A percentile compares a stretch with the other conserved stretches of the same genome.
Conservation (phyloP, 2,888 invertebrate species). For the Cremastinae sp. region DNA sequence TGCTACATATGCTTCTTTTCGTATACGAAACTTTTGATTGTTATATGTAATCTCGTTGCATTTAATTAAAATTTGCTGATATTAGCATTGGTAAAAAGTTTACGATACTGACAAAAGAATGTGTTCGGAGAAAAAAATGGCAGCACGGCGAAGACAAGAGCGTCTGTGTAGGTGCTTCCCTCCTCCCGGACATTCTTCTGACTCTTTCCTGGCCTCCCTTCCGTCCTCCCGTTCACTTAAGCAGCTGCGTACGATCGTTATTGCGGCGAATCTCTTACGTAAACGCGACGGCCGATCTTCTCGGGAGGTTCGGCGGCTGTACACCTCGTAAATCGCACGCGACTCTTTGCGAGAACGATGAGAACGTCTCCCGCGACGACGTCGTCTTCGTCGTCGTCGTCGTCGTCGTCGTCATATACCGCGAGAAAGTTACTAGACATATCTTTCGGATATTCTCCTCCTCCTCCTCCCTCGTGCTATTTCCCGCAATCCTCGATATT, state of each 20-base stretch:
- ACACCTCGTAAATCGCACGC: conserved; percentile 47
- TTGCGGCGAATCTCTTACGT: conserved; percentile 58
- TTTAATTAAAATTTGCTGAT: too few relatives aligned
- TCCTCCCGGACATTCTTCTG: too few relatives aligned
- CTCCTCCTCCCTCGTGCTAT: conserved; percentile 5
- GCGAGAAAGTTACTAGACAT: conserved; percentile 65
- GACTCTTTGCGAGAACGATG: conserved; percentile 28
- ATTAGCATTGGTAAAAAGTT: too few relatives aligned
- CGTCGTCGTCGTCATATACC: conserved; percentile 39
- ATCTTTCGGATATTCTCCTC: conserved; percentile 18
- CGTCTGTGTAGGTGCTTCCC: too few relatives aligned
- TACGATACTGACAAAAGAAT: too few relatives aligned
- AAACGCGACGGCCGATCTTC: conserved; percentile 44
- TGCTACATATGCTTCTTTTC: too few relatives aligned
- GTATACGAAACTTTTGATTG: too few relatives aligned
- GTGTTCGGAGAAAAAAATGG: too few relatives aligned
- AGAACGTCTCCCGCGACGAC: conserved; percentile 47
- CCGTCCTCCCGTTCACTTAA: conserved; percentile 3
- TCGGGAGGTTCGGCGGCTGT: conserved; percentile 18
- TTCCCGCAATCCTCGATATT: neutral
- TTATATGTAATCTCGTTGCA: too few relatives aligned
- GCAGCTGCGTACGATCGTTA: conserved; percentile 1
- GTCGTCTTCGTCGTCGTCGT: conserved; percentile 30
- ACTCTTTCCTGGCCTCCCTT: neutral
- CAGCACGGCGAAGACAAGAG: too few relatives aligned